These are phyloP conservation scores for Catotricha subobsoleta DNA, from an alignment of 2,888 invertebrate species.

Conservation along the genomic window DNA sequence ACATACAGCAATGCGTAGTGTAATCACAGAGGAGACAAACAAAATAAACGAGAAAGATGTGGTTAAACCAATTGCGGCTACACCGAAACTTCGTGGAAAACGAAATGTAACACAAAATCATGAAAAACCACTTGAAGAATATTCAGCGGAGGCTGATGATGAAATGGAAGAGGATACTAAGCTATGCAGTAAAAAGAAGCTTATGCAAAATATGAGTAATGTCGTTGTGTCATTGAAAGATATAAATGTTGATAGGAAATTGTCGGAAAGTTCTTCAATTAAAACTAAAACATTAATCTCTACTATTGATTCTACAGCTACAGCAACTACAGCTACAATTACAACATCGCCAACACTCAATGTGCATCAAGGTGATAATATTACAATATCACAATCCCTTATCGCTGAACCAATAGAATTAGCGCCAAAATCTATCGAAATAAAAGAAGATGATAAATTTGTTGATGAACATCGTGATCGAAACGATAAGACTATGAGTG, in stretches of 20 bases:
- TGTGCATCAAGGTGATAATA: too few relatives aligned
- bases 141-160: conserved; percentile 46
- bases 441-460: too few relatives aligned
- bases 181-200: conserved; percentile 1
- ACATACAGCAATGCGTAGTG: background rate
- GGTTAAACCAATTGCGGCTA: conserved; percentile 20
- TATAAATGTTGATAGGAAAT: conserved; percentile 5
- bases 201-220: background rate
- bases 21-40: background rate
- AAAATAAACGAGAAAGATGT: too few relatives aligned
- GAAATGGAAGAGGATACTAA: conserved; percentile 35
- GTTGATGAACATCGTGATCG: too few relatives aligned
- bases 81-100: conserved; percentile 23
- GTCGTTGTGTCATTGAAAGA: conserved; percentile 6
- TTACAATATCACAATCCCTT: too few relatives aligned
- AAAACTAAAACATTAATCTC: background rate
- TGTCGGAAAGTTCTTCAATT: conserved; percentile 2
- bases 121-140: conserved; percentile 33
- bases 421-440: too few relatives aligned
- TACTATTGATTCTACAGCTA: too few relatives aligned
- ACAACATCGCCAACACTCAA: background rate
- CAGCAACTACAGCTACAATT: background rate
- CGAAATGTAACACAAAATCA: conserved; percentile 14
- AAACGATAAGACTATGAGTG: conserved; percentile 4
- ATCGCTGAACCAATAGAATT: too few relatives aligned